Evolutionary conservation across 2,113 vertebrate genomes (phyloP), one percentile per base, ranked within the genome.

Genomic region (Coracopsis vasa): DNA sequence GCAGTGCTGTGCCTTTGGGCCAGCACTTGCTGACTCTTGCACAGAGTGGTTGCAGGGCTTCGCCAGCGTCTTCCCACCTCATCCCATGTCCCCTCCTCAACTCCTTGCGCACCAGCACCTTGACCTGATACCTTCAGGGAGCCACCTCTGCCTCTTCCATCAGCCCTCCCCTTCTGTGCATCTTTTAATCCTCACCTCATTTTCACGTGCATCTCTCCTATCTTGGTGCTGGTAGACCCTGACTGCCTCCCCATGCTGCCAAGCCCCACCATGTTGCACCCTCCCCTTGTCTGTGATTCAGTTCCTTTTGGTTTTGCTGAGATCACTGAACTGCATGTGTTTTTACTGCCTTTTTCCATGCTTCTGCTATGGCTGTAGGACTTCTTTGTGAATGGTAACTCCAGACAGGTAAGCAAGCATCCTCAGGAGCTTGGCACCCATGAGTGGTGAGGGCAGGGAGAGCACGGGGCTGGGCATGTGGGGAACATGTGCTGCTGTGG

Each of bases 331-430:
- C 97, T 98, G 98, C 98, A 97, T 98, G 92, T 97, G 98, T 98
- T 97, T 99, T 97, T 98, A 94, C 97, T 98, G 98, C 98, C 98
- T 98, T 99, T 98, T 99, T 98, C 98, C 98, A 98, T 98, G 99
- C 99, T 98, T 99, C 99, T 98, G 98, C 99, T 99, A 97, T 99
- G 99, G 98, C 99, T 98, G 96, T 99, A 99, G 99, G 99, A 99
- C 98, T 99, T 99, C 99, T 99, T 99, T 98, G 98, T 98, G 98
- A 99, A 98, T 98, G 99, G 98, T 99, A 99, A 98, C 99, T 99
- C 97, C 98, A 99, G 99, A 98, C 99, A 99, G 99, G 99, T 99
- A 98, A 99, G 99, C 98, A 88, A 96, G 96, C 95, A 95, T 64
- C 94, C 13, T 7, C 84, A 79, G 79, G 94, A 95, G 74, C 66